phyloP scores from a whole-genome alignment of 1,140 invertebrate species.

The Zaprionus tsacasi region DNA sequence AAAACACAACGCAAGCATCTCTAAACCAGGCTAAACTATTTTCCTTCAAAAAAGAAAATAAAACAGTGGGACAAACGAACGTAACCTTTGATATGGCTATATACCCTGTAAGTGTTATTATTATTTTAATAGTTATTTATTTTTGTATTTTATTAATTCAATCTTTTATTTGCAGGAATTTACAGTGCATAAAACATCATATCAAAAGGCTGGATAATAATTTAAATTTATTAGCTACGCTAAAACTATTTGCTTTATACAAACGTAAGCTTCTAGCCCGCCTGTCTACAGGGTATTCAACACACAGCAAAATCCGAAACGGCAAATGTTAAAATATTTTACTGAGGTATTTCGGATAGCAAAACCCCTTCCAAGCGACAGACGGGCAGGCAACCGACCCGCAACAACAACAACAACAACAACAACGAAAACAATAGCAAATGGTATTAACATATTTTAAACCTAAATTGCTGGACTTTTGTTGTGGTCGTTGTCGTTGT shows the following conservation, averaged over 20 bases:
- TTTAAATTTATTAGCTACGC: neutral
- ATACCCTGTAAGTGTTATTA: slow-evolving; percentile 9
- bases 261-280: neutral
- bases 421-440: slow-evolving; percentile 39
- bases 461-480: slow-evolving; percentile 67
- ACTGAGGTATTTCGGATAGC: slow-evolving; percentile 51
- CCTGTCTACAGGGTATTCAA: slow-evolving; percentile 28
- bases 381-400: slow-evolving; percentile 38
- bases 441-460: slow-evolving; percentile 79
- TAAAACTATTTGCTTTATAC: neutral
- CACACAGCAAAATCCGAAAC: slow-evolving; percentile 45
- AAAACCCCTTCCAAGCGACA: slow-evolving; percentile 23
- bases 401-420: slow-evolving; percentile 57
- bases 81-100: neutral
- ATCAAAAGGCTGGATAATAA: neutral
- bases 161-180: no score
- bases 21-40: slow-evolving; percentile 54
- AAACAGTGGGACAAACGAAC: slow-evolving; percentile 3
- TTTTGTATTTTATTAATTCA: neutral
- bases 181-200: no score
- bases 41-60: slow-evolving; percentile 45
- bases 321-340: slow-evolving; percentile 71
- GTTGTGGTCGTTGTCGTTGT: slow-evolving; percentile 53
- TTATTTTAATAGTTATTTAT: neutral
- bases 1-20: slow-evolving; percentile 35